Evolutionary conservation across 2,888 invertebrate genomes (phyloP).

Genomic region (Mythimna impura): DNA sequence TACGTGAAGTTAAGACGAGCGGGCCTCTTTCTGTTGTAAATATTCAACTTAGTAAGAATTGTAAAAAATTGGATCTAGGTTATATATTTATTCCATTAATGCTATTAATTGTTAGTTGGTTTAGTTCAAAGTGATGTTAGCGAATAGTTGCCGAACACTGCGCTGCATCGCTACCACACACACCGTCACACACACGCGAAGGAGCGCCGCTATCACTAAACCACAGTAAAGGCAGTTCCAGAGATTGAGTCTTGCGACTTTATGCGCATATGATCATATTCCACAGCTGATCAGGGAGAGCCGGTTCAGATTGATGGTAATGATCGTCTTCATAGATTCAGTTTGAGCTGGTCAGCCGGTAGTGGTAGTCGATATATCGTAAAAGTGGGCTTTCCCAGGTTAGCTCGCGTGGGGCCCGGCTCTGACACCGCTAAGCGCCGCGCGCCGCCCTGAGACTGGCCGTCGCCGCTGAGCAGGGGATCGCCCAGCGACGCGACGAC

Average conservation of each 20-base stretch:
- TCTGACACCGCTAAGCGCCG: neutral
- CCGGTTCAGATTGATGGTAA: neutral
- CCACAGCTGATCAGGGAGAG: neutral
- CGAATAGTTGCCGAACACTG: neutral
- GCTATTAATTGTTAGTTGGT: neutral
- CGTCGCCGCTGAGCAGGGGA: too few species aligned
- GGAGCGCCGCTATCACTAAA: neutral
- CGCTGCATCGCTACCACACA: too few species aligned
- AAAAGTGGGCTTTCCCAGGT: neutral
- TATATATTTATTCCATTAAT: neutral
- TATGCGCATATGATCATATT: neutral
- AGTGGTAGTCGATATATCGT: too few species aligned
- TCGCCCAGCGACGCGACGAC: too few species aligned
- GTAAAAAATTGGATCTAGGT: neutral
- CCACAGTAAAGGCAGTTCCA: too few species aligned
- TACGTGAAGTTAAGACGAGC: neutral
- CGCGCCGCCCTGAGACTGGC: constrained; percentile 20
- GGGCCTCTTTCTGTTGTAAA: neutral
- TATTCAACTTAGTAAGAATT: neutral
- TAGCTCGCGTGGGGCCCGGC: neutral
- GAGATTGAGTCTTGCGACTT: neutral
- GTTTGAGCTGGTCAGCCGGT: neutral
- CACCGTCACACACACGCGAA: neutral
- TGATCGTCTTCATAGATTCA: neutral
- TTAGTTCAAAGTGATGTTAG: neutral